These are phyloP conservation scores for Sebastes oblongus DNA, from an alignment of 2,797 vertebrate species.

Conservation along the genomic window DNA sequence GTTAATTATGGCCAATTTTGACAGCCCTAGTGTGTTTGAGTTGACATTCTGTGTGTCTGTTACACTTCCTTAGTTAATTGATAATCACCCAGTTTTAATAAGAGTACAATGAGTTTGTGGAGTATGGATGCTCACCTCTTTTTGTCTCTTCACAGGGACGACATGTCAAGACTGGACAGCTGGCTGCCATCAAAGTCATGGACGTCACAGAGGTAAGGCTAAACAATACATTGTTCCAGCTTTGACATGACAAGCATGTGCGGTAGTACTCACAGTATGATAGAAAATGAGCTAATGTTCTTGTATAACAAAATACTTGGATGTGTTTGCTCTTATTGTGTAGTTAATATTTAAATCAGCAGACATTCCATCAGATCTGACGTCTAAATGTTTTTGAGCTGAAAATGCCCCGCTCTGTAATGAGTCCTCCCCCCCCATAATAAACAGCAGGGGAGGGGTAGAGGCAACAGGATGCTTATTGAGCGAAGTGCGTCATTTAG, in stretches of 20 bases:
- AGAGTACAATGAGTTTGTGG: background rate
- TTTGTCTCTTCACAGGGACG: conserved; percentile 66
- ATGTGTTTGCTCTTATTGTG: background rate
- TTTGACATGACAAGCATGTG: background rate
- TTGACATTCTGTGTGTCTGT: no score
- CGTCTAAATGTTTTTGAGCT: conserved; percentile 8
- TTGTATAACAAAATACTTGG: background rate
- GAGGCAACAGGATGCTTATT: conserved; percentile 43
- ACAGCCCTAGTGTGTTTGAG: no score
- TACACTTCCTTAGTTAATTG: background rate
- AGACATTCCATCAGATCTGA: conserved; percentile 26
- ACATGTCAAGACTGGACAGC: conserved; percentile 96
- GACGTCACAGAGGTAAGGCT: conserved; percentile 93
- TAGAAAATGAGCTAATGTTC: background rate
- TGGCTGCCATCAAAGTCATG: conserved; percentile 98
- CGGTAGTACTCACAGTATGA: background rate
- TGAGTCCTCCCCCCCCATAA: background rate
- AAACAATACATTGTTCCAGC: background rate
- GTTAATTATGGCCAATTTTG: no score
- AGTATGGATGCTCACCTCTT: conserved; percentile 24
- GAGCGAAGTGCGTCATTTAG: conserved; percentile 55
- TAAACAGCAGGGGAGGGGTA: conserved; percentile 24
- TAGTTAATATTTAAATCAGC: conserved; percentile 26
- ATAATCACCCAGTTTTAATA: background rate
- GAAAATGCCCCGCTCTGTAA: conserved; percentile 18